These are phyloP conservation scores for Drosophila lini DNA, from an alignment of 1,140 invertebrate species.

Conservation along the genomic window DNA sequence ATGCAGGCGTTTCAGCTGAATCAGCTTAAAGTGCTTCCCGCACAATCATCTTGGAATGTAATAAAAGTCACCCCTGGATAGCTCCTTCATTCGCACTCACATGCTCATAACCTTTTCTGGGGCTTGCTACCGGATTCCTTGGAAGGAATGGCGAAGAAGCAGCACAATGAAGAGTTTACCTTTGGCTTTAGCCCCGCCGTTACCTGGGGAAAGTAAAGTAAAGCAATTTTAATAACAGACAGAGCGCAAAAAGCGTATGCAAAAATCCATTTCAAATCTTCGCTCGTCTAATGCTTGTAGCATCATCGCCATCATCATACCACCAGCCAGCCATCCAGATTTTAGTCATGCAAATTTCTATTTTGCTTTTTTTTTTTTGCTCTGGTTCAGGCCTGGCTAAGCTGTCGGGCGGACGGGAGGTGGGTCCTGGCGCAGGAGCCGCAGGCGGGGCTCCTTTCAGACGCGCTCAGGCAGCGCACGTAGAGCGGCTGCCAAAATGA, in stretches of 20 bases:
- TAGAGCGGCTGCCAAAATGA: constrained; percentile 77
- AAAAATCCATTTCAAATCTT: constrained; percentile 74
- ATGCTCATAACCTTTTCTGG: constrained; percentile 29
- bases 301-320: constrained; percentile 18
- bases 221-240: constrained; percentile 75
- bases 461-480: constrained; percentile 72
- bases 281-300: constrained; percentile 62
- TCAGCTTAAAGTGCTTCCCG: constrained; percentile 28
- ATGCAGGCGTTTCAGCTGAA: constrained; percentile 1
- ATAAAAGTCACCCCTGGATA: constrained; percentile 44
- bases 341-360: constrained; percentile 67
- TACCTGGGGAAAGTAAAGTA: constrained; percentile 23
- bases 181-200: constrained; percentile 16
- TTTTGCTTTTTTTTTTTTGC: constrained; percentile 17
- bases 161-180: constrained; percentile 46
- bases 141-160: neutral
- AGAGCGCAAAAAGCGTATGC: constrained; percentile 65
- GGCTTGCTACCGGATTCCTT: constrained; percentile 11
- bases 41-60: constrained; percentile 32
- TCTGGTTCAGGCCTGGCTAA: constrained; percentile 31
- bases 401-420: constrained; percentile 6
- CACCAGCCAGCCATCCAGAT: constrained; percentile 36
- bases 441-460: constrained; percentile 55
- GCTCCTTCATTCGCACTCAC: constrained; percentile 28
- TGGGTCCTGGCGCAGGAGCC: constrained; percentile 9